Base-by-base conservation (phyloP, 1,140 invertebrate species). In the Teleogryllus occipitalis region DNA sequence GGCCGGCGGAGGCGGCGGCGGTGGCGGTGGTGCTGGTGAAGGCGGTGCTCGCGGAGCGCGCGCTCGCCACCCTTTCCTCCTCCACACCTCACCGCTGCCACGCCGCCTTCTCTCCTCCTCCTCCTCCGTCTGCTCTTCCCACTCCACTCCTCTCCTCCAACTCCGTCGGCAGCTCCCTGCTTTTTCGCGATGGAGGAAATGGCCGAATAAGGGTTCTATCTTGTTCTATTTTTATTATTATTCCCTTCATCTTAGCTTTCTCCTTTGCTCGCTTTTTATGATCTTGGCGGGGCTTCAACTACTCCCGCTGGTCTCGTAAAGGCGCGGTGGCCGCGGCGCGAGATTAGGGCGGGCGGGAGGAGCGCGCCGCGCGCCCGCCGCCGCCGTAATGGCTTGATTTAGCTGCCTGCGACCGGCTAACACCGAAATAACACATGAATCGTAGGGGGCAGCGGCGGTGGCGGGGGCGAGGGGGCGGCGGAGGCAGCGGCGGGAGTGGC, bases 191-290 rank as follows among this genome's bases (percentile, higher is more conserved):
- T 75, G 74, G 65, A 65, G 49, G 75, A 80, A 77, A 80, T 80
- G 79, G 79, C 75, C 21, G 79, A 80, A 80, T 80, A 80, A 80
- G 79, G 79, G 75, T 80, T 80, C 79, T 22, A 77, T 80, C 79
- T 80, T 72, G 73, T 76, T 21, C 79, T 73, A 77, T 80, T 80
- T 76, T 80, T 80, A 80, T 77, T 47, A 77, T 80, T 80, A 80
- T 72, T 76, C 79, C 46, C 47, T 80, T 76, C 79, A 77, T 80
- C 74, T 80, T 80, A 80, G 79, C 76, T 76, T 76, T 76, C 21
- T 49, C 79, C 73, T 75, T 75, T 54, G 46, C 39, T 80, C 75
- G 76, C 65, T 73, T 77, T 80, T 80, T 80, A 80, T 80, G 79
- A 80, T 80, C 75, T 79, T 80, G 79, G 79, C 79, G n/a, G 47